Evolutionary conservation across 2,113 vertebrate genomes (phyloP).

Genomic region (Calidris pygmaea): DNA sequence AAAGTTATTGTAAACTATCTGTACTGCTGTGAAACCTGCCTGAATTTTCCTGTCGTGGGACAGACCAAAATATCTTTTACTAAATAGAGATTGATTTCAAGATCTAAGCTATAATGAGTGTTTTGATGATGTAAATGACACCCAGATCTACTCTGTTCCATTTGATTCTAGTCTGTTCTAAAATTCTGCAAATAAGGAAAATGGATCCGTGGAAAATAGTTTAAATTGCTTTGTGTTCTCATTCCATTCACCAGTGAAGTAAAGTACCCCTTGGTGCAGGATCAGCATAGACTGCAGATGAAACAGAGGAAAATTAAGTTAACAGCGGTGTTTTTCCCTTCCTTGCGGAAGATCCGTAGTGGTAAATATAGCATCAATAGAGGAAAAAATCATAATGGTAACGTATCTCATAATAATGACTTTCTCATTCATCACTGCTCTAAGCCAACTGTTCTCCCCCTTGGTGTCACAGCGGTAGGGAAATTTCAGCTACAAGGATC

Average conservation of each 20-base stretch:
- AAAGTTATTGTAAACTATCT: not conserved
- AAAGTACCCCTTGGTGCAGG: not conserved
- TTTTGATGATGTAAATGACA: slow-evolving; percentile 29
- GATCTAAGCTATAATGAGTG: not conserved
- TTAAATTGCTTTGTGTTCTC: slow-evolving; percentile 34
- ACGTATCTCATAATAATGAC: not conserved
- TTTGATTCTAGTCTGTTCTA: not conserved
- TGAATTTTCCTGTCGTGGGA: not conserved
- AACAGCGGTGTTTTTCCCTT: not conserved
- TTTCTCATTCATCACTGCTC: slow-evolving; percentile 1
- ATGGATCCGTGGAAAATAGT: not conserved
- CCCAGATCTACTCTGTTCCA: not conserved
- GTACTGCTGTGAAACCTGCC: not conserved
- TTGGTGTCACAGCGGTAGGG: slow-evolving; percentile 20
- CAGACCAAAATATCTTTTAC: not conserved
- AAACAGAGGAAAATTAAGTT: not conserved
- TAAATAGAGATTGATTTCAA: not conserved
- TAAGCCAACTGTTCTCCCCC: not conserved
- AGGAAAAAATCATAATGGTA: not conserved
- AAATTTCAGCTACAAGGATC: not conserved
- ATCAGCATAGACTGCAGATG: not conserved
- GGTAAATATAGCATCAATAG: not conserved
- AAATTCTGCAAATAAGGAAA: not conserved
- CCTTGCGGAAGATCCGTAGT: not conserved
- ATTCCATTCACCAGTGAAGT: not conserved